phyloP scores from a whole-genome alignment of 2,797 vertebrate species.

The Etheostoma perlongum region DNA sequence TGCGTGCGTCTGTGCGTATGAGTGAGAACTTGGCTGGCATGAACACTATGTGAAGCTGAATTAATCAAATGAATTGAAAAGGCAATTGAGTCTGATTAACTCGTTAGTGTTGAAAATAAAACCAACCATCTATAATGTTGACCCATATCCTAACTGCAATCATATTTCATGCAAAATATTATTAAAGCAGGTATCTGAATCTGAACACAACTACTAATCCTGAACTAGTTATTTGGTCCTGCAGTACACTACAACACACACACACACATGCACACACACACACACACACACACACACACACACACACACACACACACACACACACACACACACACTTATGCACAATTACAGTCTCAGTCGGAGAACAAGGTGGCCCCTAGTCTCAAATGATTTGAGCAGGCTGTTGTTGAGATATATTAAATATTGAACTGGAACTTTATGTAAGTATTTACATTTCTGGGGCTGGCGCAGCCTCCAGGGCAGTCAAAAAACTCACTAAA shows the following conservation, averaged over 20 bases:
- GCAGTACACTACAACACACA: neutral
- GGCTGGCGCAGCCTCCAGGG: constrained; percentile 45
- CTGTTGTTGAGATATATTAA: constrained; percentile 61
- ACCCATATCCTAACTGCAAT: neutral
- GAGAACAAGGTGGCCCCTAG: constrained; percentile 18
- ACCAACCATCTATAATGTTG: neutral
- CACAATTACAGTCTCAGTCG: neutral
- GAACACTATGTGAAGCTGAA: neutral
- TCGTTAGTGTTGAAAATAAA: neutral
- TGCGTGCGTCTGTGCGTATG: neutral
- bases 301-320: neutral
- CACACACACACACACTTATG: constrained; percentile 7
- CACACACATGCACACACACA: neutral
- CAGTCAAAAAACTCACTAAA: constrained; percentile 57
- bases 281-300: neutral
- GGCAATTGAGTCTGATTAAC: no score
- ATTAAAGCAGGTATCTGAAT: constrained; percentile 1
- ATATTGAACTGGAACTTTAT: constrained; percentile 69
- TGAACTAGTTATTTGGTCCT: neutral
- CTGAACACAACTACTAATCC: neutral
- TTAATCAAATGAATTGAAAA: no score
- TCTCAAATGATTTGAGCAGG: constrained; percentile 32
- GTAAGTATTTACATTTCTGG: constrained; percentile 70
- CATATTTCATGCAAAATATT: neutral
- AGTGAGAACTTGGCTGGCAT: neutral